phyloP scores from a whole-genome alignment of 1,140 invertebrate genomes.

The Nilaparvata lugens region DNA sequence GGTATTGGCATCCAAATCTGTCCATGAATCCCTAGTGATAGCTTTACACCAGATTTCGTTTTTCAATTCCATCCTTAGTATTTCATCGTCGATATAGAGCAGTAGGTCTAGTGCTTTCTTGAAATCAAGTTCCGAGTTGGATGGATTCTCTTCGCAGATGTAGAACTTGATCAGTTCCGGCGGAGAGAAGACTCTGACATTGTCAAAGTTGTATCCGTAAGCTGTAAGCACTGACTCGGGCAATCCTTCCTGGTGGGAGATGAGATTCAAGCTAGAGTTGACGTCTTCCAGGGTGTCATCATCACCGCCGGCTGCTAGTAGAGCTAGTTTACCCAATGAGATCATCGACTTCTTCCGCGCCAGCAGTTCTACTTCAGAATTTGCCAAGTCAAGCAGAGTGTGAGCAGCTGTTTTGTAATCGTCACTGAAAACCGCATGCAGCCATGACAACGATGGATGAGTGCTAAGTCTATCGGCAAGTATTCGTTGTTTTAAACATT shows the following conservation, averaged over 20 bases:
- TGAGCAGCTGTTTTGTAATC: constrained; percentile 52
- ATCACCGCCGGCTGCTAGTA: constrained; percentile 29
- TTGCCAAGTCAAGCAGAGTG: constrained; percentile 53
- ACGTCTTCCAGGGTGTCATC: background rate
- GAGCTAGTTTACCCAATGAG: constrained; percentile 13
- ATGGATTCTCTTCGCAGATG: constrained; percentile 55
- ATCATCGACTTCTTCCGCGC: constrained; percentile 27
- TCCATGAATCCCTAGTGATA: constrained; percentile 61
- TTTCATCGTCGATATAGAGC: constrained; percentile 49
- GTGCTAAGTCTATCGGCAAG: constrained; percentile 51
- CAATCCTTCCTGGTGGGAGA: constrained; percentile 61
- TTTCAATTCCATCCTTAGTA: constrained; percentile 41
- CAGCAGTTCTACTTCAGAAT: constrained; percentile 54
- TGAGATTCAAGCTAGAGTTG: constrained; percentile 44
- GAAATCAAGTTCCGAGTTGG: constrained; percentile 60
- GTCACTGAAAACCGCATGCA: constrained; percentile 58
- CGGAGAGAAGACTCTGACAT: constrained; percentile 57
- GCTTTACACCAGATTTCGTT: constrained; percentile 69
- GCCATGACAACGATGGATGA: constrained; percentile 67
- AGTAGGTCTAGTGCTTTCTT: constrained; percentile 69
- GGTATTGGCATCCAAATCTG: constrained; percentile 27
- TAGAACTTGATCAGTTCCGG: constrained; percentile 66
- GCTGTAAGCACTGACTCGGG: constrained; percentile 51
- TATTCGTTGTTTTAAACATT: constrained; percentile 29
- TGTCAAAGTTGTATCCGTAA: constrained; percentile 57